Conservation (phyloP, 2,888 invertebrate genomes). For the Caenorhabditis uteleia region DNA sequence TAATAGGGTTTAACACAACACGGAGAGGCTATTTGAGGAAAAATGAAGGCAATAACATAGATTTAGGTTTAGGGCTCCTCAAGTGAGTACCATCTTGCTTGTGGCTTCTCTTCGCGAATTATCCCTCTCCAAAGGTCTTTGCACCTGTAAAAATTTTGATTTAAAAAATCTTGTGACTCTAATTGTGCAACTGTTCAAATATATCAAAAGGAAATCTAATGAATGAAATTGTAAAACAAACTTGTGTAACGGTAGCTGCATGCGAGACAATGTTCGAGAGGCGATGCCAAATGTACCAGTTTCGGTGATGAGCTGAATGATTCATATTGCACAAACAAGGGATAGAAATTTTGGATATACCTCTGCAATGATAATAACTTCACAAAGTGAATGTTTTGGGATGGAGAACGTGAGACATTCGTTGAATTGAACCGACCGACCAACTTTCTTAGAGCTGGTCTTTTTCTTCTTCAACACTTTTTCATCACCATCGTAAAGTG, state of each 20-base stretch:
- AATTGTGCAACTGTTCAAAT: background rate
- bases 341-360: constrained; percentile 27
- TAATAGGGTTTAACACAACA: too few species aligned
- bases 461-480: constrained; percentile 64
- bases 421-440: constrained; percentile 64
- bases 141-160: constrained; percentile 47
- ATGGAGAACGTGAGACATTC: constrained; percentile 66
- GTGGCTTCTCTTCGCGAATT: constrained; percentile 67
- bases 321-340: too few species aligned
- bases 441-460: constrained; percentile 61
- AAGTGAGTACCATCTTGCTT: constrained; percentile 67
- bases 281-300: constrained; percentile 67
- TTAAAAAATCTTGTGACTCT: background rate
- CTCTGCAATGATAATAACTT: constrained; percentile 62
- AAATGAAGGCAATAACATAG: background rate
- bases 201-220: background rate
- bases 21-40: too few species aligned
- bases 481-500: constrained; percentile 57
- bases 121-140: constrained; percentile 68
- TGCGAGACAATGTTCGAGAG: constrained; percentile 55
- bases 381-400: constrained; percentile 64
- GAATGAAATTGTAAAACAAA: constrained; percentile 11
- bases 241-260: constrained; percentile 66
- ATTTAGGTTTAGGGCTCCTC: constrained; percentile 52
- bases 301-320: constrained; percentile 63